These are phyloP conservation scores for Drosophila leontia DNA, from an alignment of 1,140 invertebrate species.

Conservation along the genomic window DNA sequence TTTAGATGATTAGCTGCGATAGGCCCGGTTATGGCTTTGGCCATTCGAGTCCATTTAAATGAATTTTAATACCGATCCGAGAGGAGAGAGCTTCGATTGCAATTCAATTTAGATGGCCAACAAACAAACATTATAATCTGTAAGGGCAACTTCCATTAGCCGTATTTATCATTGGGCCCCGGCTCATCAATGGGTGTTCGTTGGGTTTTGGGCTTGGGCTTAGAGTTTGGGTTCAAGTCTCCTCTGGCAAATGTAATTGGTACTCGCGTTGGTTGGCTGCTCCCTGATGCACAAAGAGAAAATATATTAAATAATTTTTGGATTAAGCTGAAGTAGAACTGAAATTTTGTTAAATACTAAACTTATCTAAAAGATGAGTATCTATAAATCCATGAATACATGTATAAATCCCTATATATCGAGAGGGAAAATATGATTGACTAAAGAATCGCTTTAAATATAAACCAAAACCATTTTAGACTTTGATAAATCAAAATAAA, in stretches of 20 bases:
- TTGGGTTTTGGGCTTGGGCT: slow-evolving; percentile 4
- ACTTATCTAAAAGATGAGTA: background rate
- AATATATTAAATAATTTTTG: background rate
- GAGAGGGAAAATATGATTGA: background rate
- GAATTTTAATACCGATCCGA: slow-evolving; percentile 71
- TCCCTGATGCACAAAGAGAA: background rate
- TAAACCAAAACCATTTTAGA: background rate
- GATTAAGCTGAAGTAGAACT: background rate
- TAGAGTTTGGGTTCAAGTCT: slow-evolving; percentile 28
- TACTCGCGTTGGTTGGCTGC: slow-evolving; percentile 59
- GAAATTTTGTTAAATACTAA: background rate
- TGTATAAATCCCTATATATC: too few relatives aligned
- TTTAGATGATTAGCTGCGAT: slow-evolving; percentile 81
- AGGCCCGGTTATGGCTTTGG: slow-evolving; percentile 49
- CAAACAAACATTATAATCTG: slow-evolving; percentile 60
- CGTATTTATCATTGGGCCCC: slow-evolving; percentile 65
- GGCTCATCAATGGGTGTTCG: slow-evolving; percentile 68
- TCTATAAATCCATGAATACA: background rate
- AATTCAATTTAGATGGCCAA: slow-evolving; percentile 69
- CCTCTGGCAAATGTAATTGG: slow-evolving; percentile 77
- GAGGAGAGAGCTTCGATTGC: slow-evolving; percentile 39
- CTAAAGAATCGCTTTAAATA: background rate
- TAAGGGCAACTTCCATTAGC: slow-evolving; percentile 53
- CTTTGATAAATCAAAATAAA: background rate
- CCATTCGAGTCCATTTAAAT: slow-evolving; percentile 67